Evolutionary conservation across 37 sponge, comb jelly and placozoan species (phyloP), one percentile per base, ranked within the genome.

Genomic region (Mnemiopsis leidyi): DNA sequence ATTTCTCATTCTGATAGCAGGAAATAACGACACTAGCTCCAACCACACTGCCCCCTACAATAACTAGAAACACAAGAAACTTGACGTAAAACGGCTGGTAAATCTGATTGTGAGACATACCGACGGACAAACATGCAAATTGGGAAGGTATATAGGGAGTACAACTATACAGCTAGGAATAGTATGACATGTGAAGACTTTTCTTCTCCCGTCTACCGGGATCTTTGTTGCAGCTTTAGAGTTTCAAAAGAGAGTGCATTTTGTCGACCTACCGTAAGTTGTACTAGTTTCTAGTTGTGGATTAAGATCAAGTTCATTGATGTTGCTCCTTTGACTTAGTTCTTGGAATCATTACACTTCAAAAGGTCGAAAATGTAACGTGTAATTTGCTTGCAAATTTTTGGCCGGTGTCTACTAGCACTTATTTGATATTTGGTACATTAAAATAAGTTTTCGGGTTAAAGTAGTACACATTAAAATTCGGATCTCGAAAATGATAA

Each of bases 81-180:
- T 71, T 71, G 25, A 71, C 30, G n/a, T 71, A 71, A 71, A 71
- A 71, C 75, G 75, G 75, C 75, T 71, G 75, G 75, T 71, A 71
- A 71, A 71, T 5, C n/a, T 71, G 75, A 25, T 71, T 71, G 75
- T 71, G 75, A 5, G 75, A 71, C 75, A 71, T 71, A 28, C 25
- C 75, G 61, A 13, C 61, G 61, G 61, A 48, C 61, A 48, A 48
- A 48, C 9, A 13, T 5, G 13, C 61, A 48, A 48, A 48, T 48
- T 48, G 13, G 9, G 13, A 48, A 48, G 5, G 61, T 48, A 48
- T 13, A 48, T 18, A 48, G 9, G 61, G 61, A n/a, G n/a, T n/a
- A 48, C 61, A 48, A 48, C 5, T 48, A 13, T 48, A 48, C 61
- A 48, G 13, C 5, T 13, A 48, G 61, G 13, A 48, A 48, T 18